Percentiles rank a stretch among this genome's conserved stretches.
Evolutionary conservation across 2,888 invertebrate genomes (phyloP).

Genomic region (Scaptomyza tumidula): DNA sequence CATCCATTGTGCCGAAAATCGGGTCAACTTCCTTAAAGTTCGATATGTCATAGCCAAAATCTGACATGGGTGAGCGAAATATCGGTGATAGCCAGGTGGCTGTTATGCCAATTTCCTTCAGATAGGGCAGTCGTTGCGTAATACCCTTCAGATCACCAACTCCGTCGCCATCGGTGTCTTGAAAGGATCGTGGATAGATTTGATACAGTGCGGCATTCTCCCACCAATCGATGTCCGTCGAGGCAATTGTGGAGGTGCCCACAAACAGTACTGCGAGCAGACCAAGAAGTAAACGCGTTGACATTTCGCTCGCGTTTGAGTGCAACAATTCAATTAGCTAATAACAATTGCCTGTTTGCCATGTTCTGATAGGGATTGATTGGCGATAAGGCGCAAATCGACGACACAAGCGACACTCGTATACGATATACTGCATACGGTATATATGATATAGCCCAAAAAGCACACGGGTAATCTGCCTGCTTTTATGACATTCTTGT

Average conservation of each 20-base stretch:
- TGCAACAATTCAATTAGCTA: constrained; percentile 57
- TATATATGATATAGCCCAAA: constrained; percentile 1
- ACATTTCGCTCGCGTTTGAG: constrained; percentile 67
- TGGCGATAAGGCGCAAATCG: constrained; percentile 52
- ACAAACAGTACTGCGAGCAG: constrained; percentile 34
- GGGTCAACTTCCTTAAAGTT: constrained; percentile 89
- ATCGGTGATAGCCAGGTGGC: constrained; percentile 91
- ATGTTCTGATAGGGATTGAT: constrained; percentile 40
- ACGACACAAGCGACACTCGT: constrained; percentile 1
- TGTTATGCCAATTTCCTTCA: constrained; percentile 88
- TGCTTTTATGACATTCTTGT: constrained; percentile 44
- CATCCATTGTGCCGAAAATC: constrained; percentile 87
- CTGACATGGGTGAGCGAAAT: constrained; percentile 90
- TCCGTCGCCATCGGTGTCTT: constrained; percentile 92
- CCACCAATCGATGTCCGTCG: constrained; percentile 89
- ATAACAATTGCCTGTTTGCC: constrained; percentile 52
- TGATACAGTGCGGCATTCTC: constrained; percentile 92
- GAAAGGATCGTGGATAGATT: constrained; percentile 93
- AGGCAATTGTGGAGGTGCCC: neutral
- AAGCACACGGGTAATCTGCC: constrained; percentile 31
- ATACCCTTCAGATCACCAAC: constrained; percentile 92
- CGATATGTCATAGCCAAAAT: constrained; percentile 91
- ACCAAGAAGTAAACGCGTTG: constrained; percentile 59
- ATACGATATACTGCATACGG: neutral
- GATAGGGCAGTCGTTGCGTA: constrained; percentile 86